Percentiles rank a stretch among this genome's conserved stretches.
Evolutionary conservation across 2,113 vertebrate genomes (phyloP).

Genomic region (Numenius arquata): DNA sequence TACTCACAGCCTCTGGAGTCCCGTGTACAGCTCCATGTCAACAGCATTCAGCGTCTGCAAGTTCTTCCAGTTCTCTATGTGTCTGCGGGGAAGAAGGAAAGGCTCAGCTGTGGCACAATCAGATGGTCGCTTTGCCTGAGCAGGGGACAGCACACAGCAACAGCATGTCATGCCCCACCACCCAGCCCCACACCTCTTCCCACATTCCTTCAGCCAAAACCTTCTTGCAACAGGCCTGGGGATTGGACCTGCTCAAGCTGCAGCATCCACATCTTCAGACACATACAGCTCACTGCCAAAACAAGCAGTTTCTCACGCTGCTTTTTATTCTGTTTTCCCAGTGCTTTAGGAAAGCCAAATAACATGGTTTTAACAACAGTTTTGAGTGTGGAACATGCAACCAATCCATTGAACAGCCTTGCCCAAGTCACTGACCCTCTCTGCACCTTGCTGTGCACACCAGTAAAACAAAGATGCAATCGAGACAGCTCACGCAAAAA

Average conservation of each 20-base stretch:
- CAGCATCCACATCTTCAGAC: neutral
- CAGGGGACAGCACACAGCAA: neutral
- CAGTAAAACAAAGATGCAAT: accelerated
- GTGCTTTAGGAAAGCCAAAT: neutral
- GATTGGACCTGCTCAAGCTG: neutral
- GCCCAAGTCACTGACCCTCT: neutral
- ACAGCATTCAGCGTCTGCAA: conserved; percentile 91
- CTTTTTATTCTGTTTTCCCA: neutral
- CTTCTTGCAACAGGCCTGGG: too few species aligned
- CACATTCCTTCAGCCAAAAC: neutral
- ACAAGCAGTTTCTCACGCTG: neutral
- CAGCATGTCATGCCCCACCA: neutral
- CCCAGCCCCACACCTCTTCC: neutral
- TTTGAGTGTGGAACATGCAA: accelerated
- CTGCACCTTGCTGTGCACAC: neutral
- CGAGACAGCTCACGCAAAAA: accelerated
- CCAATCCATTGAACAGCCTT: neutral
- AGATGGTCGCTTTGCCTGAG: neutral
- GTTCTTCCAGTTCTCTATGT: conserved; percentile 97
- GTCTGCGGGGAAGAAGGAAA: conserved; percentile 79
- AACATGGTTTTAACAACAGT: neutral
- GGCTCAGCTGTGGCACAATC: neutral
- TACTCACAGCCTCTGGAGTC: conserved; percentile 97
- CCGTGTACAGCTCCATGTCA: conserved; percentile 98
- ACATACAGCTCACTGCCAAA: neutral